A percentile compares a stretch with the other conserved stretches of the same genome.
Conservation (phyloP, 2,888 invertebrate species). For the Brassicogethes aeneus region DNA sequence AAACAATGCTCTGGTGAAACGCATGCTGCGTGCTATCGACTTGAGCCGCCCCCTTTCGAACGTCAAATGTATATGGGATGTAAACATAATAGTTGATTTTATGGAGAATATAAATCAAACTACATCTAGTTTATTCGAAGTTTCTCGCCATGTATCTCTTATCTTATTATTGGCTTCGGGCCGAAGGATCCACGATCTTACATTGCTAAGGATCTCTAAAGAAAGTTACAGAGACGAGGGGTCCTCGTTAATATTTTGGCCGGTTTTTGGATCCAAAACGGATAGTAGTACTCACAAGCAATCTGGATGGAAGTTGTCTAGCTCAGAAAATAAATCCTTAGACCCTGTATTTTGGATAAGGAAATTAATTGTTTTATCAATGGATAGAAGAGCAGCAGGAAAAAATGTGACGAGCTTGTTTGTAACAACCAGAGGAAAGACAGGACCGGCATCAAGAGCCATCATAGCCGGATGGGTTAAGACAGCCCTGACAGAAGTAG, state of each 20-base stretch:
- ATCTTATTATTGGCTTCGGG: constrained; percentile 16
- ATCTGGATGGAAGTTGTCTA: background rate
- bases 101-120: constrained; percentile 4
- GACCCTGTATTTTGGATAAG: background rate
- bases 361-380: background rate
- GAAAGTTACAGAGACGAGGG: background rate
- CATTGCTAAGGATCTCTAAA: constrained; percentile 10
- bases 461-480: constrained; percentile 14
- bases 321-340: background rate
- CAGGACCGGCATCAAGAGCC: constrained; percentile 7
- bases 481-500: constrained; percentile 8
- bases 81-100: constrained; percentile 2
- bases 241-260: background rate
- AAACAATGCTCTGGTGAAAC: constrained; percentile 14
- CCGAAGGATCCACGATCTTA: constrained; percentile 19
- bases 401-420: background rate
- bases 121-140: constrained; percentile 5
- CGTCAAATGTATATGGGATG: constrained; percentile 10
- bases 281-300: background rate
- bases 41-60: constrained; percentile 3
- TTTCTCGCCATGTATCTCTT: constrained; percentile 11
- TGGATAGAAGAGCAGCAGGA: background rate
- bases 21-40: constrained; percentile 15
- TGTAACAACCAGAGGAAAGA: constrained; percentile 4
- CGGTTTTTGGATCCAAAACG: background rate